phyloP scores from a whole-genome alignment of 2,888 invertebrate genomes.

The Geotrupes spiniger region DNA sequence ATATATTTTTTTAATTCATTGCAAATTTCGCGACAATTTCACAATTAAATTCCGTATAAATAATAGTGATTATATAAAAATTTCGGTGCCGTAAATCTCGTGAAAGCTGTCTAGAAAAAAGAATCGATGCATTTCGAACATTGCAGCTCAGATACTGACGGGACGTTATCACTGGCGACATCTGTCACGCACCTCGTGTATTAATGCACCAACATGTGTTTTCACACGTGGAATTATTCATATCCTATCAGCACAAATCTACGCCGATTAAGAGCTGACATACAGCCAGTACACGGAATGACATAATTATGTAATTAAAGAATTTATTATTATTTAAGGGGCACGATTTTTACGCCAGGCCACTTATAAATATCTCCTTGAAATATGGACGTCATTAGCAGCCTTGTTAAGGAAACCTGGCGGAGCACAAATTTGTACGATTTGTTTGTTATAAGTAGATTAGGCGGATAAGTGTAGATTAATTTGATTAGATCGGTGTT shows the following conservation, averaged over 20 bases:
- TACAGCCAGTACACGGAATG: slow-evolving; percentile 40
- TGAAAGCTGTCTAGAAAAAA: no score
- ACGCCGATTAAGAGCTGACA: slow-evolving; percentile 38
- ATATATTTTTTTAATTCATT: no score
- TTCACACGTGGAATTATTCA: slow-evolving; percentile 49
- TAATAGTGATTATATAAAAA: no score
- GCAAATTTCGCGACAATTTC: no score
- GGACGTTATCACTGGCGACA: slow-evolving; percentile 38
- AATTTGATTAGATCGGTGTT: slow-evolving; percentile 29
- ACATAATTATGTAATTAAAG: slow-evolving; percentile 46
- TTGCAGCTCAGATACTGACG: slow-evolving; percentile 11
- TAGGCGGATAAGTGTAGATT: slow-evolving; percentile 21
- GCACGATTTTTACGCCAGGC: slow-evolving; percentile 2
- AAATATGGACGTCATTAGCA: slow-evolving; percentile 23
- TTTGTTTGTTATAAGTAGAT: slow-evolving; percentile 18
- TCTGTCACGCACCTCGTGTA: slow-evolving; percentile 47
- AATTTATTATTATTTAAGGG: slow-evolving; percentile 33
- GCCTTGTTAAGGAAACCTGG: slow-evolving; percentile 20
- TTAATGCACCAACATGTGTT: slow-evolving; percentile 44
- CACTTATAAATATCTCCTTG: slow-evolving; percentile 5
- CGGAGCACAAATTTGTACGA: slow-evolving; percentile 21
- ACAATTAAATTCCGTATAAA: no score
- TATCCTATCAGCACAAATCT: slow-evolving; percentile 34
- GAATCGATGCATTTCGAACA: slow-evolving; percentile 2
- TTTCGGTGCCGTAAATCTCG: no score